These are phyloP conservation scores for Vidua macroura DNA, from an alignment of 2,113 vertebrate species.

Conservation along the genomic window DNA sequence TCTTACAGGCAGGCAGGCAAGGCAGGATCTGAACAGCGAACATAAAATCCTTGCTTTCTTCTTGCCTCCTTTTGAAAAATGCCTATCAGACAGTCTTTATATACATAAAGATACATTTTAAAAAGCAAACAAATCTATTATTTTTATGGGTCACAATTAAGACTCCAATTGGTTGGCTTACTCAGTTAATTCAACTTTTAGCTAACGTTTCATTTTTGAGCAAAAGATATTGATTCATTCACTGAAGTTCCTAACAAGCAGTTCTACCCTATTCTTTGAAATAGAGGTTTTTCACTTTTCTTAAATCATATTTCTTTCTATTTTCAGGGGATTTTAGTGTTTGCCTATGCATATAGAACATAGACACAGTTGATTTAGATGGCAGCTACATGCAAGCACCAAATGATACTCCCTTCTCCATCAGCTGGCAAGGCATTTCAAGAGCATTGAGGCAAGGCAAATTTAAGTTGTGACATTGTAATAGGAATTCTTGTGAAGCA, in stretches of 20 bases:
- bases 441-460: not conserved
- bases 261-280: not conserved
- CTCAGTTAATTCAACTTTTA: constrained; percentile 9
- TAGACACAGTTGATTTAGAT: not conserved
- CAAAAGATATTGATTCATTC: not conserved
- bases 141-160: not conserved
- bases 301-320: not conserved
- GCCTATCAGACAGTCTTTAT: not conserved
- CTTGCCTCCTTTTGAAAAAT: not conserved
- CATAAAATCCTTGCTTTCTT: not conserved
- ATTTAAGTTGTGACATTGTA: not conserved
- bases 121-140: not conserved
- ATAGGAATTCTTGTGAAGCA: not conserved
- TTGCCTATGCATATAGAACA: not conserved
- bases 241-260: not conserved
- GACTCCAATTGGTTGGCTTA: not conserved
- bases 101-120: not conserved
- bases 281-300: not conserved
- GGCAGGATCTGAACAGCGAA: not conserved
- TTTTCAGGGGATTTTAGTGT: not conserved
- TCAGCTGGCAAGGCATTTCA: not conserved
- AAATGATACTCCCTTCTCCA: not conserved
- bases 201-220: not conserved
- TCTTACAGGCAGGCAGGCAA: not conserved
- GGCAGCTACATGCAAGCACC: not conserved